Conservation (phyloP, 2,113 vertebrate species). For the Pontoporia blainvillei region DNA sequence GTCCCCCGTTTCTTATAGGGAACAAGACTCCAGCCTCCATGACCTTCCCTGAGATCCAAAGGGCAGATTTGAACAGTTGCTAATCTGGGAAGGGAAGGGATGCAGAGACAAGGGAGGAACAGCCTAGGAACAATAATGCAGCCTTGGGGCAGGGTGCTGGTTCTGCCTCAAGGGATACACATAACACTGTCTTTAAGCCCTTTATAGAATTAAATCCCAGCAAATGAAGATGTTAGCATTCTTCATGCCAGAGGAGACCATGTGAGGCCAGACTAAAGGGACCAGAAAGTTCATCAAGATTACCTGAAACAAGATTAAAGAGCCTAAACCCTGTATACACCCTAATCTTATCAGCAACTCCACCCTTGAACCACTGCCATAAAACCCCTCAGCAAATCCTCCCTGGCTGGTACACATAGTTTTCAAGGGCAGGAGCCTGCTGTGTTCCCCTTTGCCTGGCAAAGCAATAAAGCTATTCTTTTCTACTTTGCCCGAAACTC, state of each 20-base stretch:
- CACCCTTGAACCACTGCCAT: not conserved
- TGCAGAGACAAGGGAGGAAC: not conserved
- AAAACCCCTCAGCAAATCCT: not conserved
- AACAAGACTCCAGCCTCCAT: not conserved
- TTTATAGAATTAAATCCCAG: not conserved
- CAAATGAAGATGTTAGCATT: not conserved
- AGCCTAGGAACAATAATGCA: not conserved
- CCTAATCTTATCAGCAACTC: too few species aligned
- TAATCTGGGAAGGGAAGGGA: not conserved
- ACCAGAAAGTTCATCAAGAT: not conserved
- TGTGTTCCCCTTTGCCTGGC: not conserved
- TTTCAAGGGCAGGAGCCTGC: not conserved
- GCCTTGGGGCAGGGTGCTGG: not conserved
- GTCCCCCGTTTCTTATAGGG: not conserved
- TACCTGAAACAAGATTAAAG: not conserved
- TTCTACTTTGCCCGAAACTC: not conserved
- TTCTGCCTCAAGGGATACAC: not conserved
- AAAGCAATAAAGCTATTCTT: not conserved
- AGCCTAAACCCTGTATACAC: not conserved
- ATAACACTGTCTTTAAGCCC: not conserved
- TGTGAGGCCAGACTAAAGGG: not conserved
- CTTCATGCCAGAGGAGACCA: not conserved
- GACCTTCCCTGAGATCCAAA: not conserved
- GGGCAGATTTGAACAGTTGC: not conserved
- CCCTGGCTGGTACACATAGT: not conserved